These are phyloP conservation scores for Plagiodera versicolora DNA, from an alignment of 2,888 invertebrate genomes.

Conservation along the genomic window DNA sequence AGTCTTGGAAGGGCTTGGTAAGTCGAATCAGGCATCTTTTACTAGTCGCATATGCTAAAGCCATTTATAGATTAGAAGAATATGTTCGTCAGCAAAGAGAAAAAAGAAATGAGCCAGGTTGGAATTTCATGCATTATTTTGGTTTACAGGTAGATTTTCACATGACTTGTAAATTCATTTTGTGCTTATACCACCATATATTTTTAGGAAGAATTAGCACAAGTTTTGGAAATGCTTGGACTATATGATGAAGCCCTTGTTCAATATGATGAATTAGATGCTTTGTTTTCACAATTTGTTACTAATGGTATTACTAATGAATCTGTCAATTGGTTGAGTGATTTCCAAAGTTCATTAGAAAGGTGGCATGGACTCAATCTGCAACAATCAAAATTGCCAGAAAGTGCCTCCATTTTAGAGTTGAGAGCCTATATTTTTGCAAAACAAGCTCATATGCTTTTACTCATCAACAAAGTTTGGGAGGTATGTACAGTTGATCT, in stretches of 20 bases:
- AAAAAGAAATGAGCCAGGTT: constrained; percentile 83
- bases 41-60: constrained; percentile 83
- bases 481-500: constrained; percentile 67
- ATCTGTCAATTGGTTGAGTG: constrained; percentile 78
- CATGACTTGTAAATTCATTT: neutral
- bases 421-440: constrained; percentile 92
- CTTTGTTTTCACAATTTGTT: constrained; percentile 94
- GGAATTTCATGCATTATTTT: constrained; percentile 96
- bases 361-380: constrained; percentile 82
- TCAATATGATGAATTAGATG: constrained; percentile 96
- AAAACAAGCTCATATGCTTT: constrained; percentile 85
- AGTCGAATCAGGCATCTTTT: constrained; percentile 80
- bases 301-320: constrained; percentile 82
- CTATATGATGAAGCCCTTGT: constrained; percentile 92
- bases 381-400: constrained; percentile 65
- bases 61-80: constrained; percentile 85
- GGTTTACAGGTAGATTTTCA: constrained; percentile 71
- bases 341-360: constrained; percentile 77
- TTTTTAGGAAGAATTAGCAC: constrained; percentile 89
- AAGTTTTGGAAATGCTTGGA: constrained; percentile 92
- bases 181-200: neutral
- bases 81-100: constrained; percentile 88
- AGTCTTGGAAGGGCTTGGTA: constrained; percentile 87
- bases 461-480: constrained; percentile 74
- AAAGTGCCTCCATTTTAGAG: constrained; percentile 75